Evolutionary conservation across 2,888 invertebrate species (phyloP), one percentile per base, ranked within the genome.

Genomic region (Frankliniella fusca): DNA sequence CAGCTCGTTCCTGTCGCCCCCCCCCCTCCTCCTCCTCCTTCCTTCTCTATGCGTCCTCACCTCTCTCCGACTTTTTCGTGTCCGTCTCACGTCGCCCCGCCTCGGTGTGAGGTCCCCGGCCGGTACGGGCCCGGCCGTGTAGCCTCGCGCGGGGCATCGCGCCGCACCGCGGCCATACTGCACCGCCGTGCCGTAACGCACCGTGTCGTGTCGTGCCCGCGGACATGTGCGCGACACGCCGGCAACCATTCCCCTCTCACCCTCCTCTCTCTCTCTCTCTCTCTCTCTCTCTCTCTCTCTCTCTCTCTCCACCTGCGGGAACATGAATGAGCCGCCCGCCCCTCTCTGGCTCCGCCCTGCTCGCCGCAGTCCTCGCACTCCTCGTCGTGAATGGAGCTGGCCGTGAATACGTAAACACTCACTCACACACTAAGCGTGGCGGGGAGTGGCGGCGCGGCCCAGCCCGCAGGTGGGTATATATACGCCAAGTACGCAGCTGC

Each of bases 361-460:
- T 20, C 70, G 70, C 70, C 70, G 70, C 70, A 8, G 23, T 23
- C 61, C 61, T n/a, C 61, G 61, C 61, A 18, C 61, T 7, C 54
- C 54, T 54, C 15, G 23, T 23, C 70, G 70, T 76, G 70, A 76
- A 76, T 76, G 70, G 70, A 76, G 70, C 70, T 27, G 70, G 70
- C 23, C 70, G 70, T 76, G 70, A 76, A 76, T 76, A 76, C 70
- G 70, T 76, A 76, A 76, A 76, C 70, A 76, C 70, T 76, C 70
- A 76, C 70, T 76, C 70, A 23, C 70, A 76, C 70, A 76, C 70
- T 23, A 27, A 11, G 70, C 70, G 70, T 11, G 70, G 70, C 54
- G 54, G 18, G 15, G 54, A 11, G 54, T 54, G 54, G 54, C 12
- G 61, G 61, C 18, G 61, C 61, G 61, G 61, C n/a, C 61, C 5